Conservation (phyloP, 2,888 invertebrate species). For the Amblyteles armatorius region DNA sequence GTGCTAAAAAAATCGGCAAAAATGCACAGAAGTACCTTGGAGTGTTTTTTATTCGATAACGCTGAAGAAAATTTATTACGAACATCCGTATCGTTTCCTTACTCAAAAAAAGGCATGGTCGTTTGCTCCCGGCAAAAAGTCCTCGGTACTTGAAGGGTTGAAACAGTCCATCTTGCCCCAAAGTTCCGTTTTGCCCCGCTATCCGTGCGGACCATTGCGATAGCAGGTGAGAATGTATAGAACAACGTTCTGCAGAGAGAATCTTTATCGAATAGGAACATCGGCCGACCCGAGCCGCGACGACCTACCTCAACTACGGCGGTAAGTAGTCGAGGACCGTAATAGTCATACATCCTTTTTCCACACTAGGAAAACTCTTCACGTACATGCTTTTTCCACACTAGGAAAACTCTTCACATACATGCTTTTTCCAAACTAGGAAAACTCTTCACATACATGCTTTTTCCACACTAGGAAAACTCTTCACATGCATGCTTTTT, state of each 20-base stretch:
- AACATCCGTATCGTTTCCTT: too few species aligned
- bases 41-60: too few species aligned
- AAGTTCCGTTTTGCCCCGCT: too few species aligned
- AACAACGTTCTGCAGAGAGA: conserved; percentile 5
- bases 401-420: too few species aligned
- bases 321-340: conserved; percentile 34
- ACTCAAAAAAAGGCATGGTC: too few species aligned
- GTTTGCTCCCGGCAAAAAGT: too few species aligned
- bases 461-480: conserved; percentile 9
- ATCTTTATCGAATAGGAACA: conserved; percentile 59
- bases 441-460: too few species aligned
- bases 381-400: conserved; percentile 17
- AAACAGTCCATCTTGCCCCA: too few species aligned
- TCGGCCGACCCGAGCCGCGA: conserved; percentile 27
- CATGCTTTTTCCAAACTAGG: conserved; percentile 7
- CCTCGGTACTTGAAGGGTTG: too few species aligned
- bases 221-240: conserved; percentile 30
- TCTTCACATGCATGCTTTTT: conserved; percentile 22
- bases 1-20: too few species aligned
- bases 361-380: conserved; percentile 10
- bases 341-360: conserved; percentile 27
- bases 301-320: conserved; percentile 50
- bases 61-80: too few species aligned
- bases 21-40: too few species aligned
- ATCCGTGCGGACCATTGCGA: conserved; percentile 4